Evolutionary conservation across 1,140 invertebrate genomes (phyloP).

Genomic region (Asobara japonica): DNA sequence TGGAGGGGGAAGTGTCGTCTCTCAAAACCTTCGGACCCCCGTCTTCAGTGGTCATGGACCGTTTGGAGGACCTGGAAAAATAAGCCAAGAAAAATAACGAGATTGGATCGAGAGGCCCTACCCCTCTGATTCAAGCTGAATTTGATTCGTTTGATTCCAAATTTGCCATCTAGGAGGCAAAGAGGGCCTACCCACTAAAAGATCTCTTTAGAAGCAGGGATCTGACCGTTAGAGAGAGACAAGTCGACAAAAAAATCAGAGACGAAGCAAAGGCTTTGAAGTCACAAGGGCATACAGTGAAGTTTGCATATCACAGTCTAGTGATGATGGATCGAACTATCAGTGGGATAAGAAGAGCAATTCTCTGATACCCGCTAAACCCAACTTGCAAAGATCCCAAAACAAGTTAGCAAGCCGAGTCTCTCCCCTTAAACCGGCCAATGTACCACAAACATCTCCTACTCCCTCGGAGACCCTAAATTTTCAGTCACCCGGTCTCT

Average conservation of each 20-base stretch:
- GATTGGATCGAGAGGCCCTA: not conserved
- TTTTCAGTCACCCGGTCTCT: not conserved
- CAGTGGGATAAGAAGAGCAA: conserved; percentile 7
- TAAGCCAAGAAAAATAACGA: conserved; percentile 15
- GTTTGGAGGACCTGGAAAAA: conserved; percentile 13
- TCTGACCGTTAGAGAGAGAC: conserved; percentile 2
- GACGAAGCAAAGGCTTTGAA: not conserved
- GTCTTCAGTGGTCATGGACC: not conserved
- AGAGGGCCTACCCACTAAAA: not conserved
- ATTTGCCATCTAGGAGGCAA: conserved; percentile 13
- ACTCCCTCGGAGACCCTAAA: not conserved
- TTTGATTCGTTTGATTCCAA: not conserved
- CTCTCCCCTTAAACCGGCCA: not conserved
- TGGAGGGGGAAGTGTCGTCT: not conserved
- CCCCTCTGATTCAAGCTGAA: not conserved
- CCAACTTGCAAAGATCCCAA: not conserved
- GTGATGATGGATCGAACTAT: not conserved
- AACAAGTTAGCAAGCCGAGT: not conserved
- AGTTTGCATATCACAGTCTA: conserved; percentile 6
- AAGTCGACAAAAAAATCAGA: not conserved
- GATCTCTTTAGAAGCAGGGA: conserved; percentile 1
- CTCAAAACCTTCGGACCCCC: not conserved
- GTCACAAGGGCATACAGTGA: conserved; percentile 1
- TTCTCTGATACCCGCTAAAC: not conserved
- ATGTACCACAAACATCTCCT: conserved; percentile 17